Evolutionary conservation across 2,113 vertebrate genomes (phyloP), one percentile per base, ranked within the genome.

Genomic region (Naja naja): DNA sequence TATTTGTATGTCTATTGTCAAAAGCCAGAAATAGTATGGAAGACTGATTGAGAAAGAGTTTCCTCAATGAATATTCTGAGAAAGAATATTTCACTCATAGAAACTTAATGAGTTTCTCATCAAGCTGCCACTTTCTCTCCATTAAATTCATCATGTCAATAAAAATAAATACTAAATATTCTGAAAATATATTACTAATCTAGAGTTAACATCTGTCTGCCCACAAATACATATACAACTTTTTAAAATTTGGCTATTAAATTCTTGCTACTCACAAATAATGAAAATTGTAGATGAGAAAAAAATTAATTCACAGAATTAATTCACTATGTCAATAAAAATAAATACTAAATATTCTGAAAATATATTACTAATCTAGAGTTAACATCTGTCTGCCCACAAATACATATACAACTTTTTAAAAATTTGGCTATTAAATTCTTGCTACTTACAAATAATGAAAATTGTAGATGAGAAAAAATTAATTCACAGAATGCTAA

Each of bases 141-240:
- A 74, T 74, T 74, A 74, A 74, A n/a, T 74, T 54, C 52, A 34
- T 52, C 64, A 64, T 69, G 34, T 85, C 22, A 25, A 45, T 56
- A 58, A 85, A 89, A 85, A 52, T 92, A 54, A 86, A 87, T 45
- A n/a, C 85, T 2, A 92, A 89, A 10, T n/a, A 5, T 7, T 95
- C 91, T 49, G 89, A 90, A 39, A 5, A 4, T 94, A 58, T 86
- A n/a, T 89, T n/a, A 87, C 89, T 87, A 92, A 87, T 90, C 87
- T 91, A 47, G 52, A 8, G 89, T 64, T 95, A 56, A 94, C 30
- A n/a, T 34, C 5, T 34, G 34, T 58, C 22, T 89, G 34, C 23
- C 54, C 34, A 58, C 88, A 58, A 89, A 23, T 89, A 58, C 10
- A 16, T 20, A 27, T 56, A 14, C 34, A 55, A 88, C 10, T n/a